Base-by-base conservation (phyloP, 2,797 vertebrate species). In the Sebastes hubbsi region DNA sequence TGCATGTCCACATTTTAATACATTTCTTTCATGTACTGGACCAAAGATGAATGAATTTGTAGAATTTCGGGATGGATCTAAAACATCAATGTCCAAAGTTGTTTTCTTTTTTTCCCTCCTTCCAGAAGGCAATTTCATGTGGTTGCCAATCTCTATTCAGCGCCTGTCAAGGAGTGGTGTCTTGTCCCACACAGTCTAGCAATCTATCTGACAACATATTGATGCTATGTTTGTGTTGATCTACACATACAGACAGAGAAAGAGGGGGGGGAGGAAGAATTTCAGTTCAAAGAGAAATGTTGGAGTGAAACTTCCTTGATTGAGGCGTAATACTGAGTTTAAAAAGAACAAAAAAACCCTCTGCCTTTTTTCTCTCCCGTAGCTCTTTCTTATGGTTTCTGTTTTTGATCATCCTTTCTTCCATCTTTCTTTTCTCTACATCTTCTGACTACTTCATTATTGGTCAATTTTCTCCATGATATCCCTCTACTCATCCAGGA, bases 151-250 rank as follows among this genome's bases (percentile, higher is more conserved):
- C 72, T 87, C 70, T 49, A 52, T 87, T 87, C 84, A 82, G 63
- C 3, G 5, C 52, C 83, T 86, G 77, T 84, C 84, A 78, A 73
- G 76, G 75, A 81, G 38, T 25, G 36, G 10, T 56, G 69, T 81
- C 77, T 86, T 82, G 71, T 68, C 77, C 52, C 78, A 80, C 85
- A 89, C 83, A 77, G 78, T 84, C 62, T 25, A 62, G 73, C 59
- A 88, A 87, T 81, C 70, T 80, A 77, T 78, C 71, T 80, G 87
- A 91, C 87, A 84, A 62, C 81, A 82, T 85, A 81, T 75, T 87
- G 84, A 91, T 85, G 87, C 70, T 85, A 46, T 78, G 78, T 87
- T 91, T 87, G 77, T 85, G 78, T 68, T 86, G 79, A 87, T 81
- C 65, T 69, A 27, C 63, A 83, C 82, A 72, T 16, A 32, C 42